These are phyloP conservation scores for Gambelia wislizenii DNA, from an alignment of 2,797 vertebrate genomes.

Conservation along the genomic window DNA sequence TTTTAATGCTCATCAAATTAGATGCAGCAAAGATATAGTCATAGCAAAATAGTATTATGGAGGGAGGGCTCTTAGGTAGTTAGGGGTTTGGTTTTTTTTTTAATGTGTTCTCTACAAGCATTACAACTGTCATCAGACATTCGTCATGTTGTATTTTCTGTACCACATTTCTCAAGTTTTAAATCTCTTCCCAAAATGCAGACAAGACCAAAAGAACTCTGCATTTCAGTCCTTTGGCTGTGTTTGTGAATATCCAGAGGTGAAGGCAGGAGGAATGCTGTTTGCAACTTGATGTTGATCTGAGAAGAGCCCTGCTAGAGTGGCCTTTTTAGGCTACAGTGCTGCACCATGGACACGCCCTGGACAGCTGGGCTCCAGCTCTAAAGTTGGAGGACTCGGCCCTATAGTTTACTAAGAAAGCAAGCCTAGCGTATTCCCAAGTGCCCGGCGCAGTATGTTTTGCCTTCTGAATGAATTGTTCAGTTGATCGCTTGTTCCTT, in stretches of 20 bases:
- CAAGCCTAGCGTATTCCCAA: background rate
- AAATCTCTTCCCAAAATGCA: background rate
- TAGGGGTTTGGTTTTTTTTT: background rate
- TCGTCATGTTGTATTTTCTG: conserved; percentile 21
- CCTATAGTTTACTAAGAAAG: background rate
- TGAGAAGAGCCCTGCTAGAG: no score
- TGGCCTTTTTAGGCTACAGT: no score
- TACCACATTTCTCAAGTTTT: conserved; percentile 21
- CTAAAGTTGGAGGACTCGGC: background rate
- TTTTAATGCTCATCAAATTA: conserved; percentile 34
- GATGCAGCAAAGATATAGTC: background rate
- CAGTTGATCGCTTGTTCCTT: background rate
- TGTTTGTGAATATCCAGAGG: no score
- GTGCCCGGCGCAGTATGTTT: background rate
- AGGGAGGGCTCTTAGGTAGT: background rate
- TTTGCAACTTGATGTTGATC: no score
- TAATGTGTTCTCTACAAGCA: background rate
- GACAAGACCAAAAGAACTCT: no score
- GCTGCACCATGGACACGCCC: no score
- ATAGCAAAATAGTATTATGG: conserved; percentile 29
- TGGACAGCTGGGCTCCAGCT: no score
- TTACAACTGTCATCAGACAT: no score
- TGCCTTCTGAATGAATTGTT: background rate
- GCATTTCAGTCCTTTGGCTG: no score
- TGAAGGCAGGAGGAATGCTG: no score